These are phyloP conservation scores for Rhagoletis pomonella DNA, from an alignment of 1,140 invertebrate genomes.

Conservation along the genomic window DNA sequence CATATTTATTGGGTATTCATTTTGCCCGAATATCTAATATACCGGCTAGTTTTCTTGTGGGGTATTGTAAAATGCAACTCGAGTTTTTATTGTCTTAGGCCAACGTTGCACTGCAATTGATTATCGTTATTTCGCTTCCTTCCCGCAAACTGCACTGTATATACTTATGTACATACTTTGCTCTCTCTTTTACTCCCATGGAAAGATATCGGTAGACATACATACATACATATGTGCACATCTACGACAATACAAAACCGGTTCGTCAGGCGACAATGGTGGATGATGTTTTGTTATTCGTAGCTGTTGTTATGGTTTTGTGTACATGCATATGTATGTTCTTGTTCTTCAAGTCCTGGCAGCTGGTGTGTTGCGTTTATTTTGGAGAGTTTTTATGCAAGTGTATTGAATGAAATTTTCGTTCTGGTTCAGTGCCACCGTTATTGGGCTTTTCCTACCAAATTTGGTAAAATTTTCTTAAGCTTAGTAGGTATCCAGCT, in stretches of 20 bases:
- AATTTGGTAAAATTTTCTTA: no score
- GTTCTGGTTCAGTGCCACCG: not conserved
- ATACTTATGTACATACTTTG: not conserved
- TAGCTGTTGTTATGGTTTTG: constrained; percentile 11
- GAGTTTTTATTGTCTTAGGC: not conserved
- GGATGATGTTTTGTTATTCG: constrained; percentile 37
- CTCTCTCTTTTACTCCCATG: constrained; percentile 14
- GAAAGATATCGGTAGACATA: not conserved
- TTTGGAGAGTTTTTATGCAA: constrained; percentile 57
- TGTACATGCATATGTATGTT: not conserved
- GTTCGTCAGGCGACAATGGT: constrained; percentile 22
- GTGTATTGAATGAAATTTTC: not conserved
- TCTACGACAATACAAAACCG: not conserved
- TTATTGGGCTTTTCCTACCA: no score
- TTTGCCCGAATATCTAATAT: not conserved
- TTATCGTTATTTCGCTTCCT: not conserved
- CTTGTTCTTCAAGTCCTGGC: not conserved
- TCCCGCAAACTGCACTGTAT: not conserved
- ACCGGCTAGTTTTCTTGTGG: not conserved
- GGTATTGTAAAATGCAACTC: not conserved
- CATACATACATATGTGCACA: not conserved
- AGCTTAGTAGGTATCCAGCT: no score
- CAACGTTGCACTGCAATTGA: not conserved
- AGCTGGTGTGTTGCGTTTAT: not conserved
- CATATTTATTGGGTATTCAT: not conserved